Percentiles rank a stretch among this genome's conserved stretches.
Evolutionary conservation across 2,888 invertebrate species (phyloP).

Genomic region (Meta bourneti): DNA sequence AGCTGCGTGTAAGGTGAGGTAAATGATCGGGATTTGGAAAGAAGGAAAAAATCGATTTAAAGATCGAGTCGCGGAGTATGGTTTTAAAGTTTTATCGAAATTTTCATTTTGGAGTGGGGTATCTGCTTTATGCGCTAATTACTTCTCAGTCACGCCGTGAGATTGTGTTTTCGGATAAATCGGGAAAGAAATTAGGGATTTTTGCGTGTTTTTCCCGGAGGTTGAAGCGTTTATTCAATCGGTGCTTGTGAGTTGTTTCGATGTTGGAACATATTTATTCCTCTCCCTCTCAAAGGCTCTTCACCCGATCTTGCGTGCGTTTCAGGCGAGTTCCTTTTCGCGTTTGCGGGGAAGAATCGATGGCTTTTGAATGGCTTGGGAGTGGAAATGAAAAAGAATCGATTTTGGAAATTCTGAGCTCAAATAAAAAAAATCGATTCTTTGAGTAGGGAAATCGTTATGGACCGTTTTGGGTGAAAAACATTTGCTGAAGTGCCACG

Average conservation of each 20-base stretch:
- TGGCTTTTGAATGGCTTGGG: neutral
- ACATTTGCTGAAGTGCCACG: too few species aligned
- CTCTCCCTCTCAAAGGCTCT: neutral
- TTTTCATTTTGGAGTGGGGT: neutral
- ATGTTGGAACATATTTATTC: neutral
- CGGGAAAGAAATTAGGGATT: neutral
- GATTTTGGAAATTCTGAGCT: neutral
- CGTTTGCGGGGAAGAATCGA: neutral
- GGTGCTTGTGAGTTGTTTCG: neutral
- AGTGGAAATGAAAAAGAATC: neutral
- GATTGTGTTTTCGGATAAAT: neutral
- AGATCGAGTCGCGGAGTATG: neutral
- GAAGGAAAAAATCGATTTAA: conserved; percentile 2
- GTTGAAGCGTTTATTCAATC: neutral
- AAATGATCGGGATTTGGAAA: neutral
- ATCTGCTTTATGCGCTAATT: conserved; percentile 11
- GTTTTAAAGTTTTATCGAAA: conserved; percentile 24
- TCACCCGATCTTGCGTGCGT: neutral
- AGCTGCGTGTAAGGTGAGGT: neutral
- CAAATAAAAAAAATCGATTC: neutral
- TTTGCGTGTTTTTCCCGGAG: neutral
- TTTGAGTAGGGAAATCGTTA: neutral
- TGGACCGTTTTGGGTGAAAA: neutral
- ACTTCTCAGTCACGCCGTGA: neutral
- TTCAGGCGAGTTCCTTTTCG: neutral